phyloP scores from a whole-genome alignment of 2,113 vertebrate genomes.

The Loxodonta africana region DNA sequence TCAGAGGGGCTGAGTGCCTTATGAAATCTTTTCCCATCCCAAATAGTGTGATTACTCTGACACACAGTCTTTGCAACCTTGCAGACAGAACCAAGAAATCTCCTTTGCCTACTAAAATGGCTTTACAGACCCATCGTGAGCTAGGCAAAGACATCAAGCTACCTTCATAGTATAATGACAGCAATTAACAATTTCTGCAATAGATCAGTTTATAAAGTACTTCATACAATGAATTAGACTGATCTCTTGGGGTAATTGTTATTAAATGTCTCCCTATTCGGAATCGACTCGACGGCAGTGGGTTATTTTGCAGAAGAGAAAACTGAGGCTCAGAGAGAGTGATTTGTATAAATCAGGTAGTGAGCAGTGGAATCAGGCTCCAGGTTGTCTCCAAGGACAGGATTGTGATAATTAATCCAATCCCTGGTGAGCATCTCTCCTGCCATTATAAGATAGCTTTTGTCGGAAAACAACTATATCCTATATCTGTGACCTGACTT shows the following conservation, averaged over 20 bases:
- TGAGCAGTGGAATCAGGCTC: neutral
- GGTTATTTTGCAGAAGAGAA: constrained; percentile 10
- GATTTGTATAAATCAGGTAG: neutral
- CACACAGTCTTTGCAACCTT: neutral
- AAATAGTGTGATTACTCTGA: neutral
- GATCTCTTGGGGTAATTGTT: neutral
- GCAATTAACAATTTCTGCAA: neutral
- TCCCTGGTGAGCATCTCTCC: neutral
- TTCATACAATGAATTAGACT: neutral
- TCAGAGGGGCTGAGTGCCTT: neutral
- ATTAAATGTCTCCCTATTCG: neutral
- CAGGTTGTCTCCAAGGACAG: neutral
- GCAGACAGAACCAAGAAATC: neutral
- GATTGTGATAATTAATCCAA: neutral
- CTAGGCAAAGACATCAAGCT: neutral
- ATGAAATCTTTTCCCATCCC: neutral
- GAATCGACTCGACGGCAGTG: too few relatives aligned
- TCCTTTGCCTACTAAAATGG: neutral
- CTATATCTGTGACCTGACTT: neutral
- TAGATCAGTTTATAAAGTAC: neutral
- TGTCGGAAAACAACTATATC: constrained; percentile 21
- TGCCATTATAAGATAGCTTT: constrained; percentile 12
- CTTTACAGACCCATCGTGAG: neutral
- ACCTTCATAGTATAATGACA: neutral
- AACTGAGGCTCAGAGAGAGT: neutral